These are phyloP conservation scores for Myotis lucifugus DNA, from an alignment of 2,113 vertebrate species.

Conservation along the genomic window DNA sequence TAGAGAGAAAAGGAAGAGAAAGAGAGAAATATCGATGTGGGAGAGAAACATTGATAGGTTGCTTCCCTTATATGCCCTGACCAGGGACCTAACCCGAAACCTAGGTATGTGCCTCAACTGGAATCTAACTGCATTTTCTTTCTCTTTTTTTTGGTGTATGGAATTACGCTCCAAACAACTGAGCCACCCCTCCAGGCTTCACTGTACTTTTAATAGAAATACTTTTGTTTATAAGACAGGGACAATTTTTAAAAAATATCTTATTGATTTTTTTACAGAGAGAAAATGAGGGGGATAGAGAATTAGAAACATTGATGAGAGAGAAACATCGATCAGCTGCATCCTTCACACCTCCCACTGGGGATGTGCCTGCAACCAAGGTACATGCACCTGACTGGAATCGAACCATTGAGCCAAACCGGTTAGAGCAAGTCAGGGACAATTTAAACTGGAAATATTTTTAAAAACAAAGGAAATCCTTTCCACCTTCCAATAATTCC, in stretches of 20 bases:
- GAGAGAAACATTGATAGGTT: not conserved
- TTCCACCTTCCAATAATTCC: not conserved
- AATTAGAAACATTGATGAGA: too few relatives aligned
- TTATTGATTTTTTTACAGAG: too few relatives aligned
- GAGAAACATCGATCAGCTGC: too few relatives aligned
- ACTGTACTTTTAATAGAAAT: not conserved
- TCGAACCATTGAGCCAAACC: too few relatives aligned
- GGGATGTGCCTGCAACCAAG: too few relatives aligned
- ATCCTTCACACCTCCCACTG: too few relatives aligned
- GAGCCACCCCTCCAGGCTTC: not conserved
- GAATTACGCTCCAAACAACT: not conserved
- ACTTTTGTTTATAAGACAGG: not conserved
- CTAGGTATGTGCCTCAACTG: not conserved
- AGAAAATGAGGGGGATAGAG: too few relatives aligned
- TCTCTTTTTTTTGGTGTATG: too few relatives aligned
- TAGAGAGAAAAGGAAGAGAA: not conserved
- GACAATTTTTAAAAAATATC: too few relatives aligned
- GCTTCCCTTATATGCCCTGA: not conserved
- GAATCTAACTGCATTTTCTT: not conserved
- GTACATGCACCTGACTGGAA: too few relatives aligned
- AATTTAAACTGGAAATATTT: slow-evolving; percentile 31
- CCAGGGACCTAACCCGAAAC: not conserved
- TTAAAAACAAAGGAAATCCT: not conserved
- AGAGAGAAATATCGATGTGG: not conserved
- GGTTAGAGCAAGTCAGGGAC: not conserved